Evolutionary conservation across 2,797 vertebrate species (phyloP).

Genomic region (Alauda arvensis): DNA sequence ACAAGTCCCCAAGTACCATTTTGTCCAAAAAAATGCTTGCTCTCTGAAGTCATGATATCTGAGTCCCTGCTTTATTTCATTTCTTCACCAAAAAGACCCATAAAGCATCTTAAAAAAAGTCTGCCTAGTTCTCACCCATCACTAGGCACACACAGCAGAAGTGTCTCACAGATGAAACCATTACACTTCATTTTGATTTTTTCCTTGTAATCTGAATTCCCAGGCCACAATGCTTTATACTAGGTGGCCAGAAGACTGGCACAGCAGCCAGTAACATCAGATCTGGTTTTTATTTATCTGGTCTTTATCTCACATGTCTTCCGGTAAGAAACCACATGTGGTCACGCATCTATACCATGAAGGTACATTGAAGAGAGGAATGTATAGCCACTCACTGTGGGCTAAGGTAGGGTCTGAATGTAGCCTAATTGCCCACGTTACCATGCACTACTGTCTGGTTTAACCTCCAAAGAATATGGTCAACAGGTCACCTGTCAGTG

Average conservation of each 20-base stretch:
- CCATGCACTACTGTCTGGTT: neutral
- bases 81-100: neutral
- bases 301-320: neutral
- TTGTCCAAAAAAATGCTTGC: neutral
- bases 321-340: neutral
- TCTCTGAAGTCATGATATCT: neutral
- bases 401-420: neutral
- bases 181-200: neutral
- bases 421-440: neutral
- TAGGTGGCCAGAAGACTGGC: neutral
- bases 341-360: neutral
- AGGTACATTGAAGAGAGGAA: neutral
- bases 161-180: neutral
- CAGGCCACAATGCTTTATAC: neutral
- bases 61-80: neutral
- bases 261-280: neutral
- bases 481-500: neutral
- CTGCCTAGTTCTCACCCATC: neutral
- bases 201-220: neutral
- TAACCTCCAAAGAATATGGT: neutral
- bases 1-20: rapidly evolving
- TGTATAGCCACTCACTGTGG: neutral
- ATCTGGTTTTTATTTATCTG: neutral
- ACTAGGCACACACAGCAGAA: neutral
- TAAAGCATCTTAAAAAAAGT: neutral